Evolutionary conservation across 2,888 invertebrate species (phyloP), one percentile per base, ranked within the genome.

Genomic region (Druceiella hillmani): DNA sequence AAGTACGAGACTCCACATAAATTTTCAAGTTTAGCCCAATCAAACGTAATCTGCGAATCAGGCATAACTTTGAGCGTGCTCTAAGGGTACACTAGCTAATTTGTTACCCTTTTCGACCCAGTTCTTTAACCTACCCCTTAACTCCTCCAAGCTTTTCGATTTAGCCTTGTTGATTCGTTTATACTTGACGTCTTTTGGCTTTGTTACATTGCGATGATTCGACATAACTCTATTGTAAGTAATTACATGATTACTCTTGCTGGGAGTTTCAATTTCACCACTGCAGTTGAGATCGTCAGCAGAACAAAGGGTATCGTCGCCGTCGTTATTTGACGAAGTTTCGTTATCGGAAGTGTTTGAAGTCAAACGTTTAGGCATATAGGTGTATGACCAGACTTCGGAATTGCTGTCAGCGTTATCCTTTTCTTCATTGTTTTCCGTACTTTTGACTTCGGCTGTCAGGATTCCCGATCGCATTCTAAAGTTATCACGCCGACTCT

Each of bases 181-280:
- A 66, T 89, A 90, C 64, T 90, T 90, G 17, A 90, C 89, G 58
- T 91, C 90, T 66, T 89, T 89, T 46, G 89, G 89, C 59, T 90
- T 90, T 3, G 88, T 89, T 33, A 91, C 90, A 34, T 87, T 88
- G 46, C 89, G 75, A 61, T 91, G 90, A 64, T 89, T 90, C 29
- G 87, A 87, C 89, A 90, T 90, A 39, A 90, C 89, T 48, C 90
- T 70, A 62, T 88, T 88, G 64, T 85, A 87, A 2, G 81, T 83
- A 9, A 83, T 83, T 33, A 87, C 83, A 43, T 79, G 81, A 43
- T 64, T 72, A 10, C 68, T 53, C 50, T 56, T 60, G 2, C 56
- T 61, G 31, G 65, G 65, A 2, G 58, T 62, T 13, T 66, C 69
- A 6, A 53, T 59, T 35, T 67, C 69, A 9, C 48, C 69, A 69